Conservation (phyloP, 2,797 vertebrate species). For the Danio tinwini region DNA sequence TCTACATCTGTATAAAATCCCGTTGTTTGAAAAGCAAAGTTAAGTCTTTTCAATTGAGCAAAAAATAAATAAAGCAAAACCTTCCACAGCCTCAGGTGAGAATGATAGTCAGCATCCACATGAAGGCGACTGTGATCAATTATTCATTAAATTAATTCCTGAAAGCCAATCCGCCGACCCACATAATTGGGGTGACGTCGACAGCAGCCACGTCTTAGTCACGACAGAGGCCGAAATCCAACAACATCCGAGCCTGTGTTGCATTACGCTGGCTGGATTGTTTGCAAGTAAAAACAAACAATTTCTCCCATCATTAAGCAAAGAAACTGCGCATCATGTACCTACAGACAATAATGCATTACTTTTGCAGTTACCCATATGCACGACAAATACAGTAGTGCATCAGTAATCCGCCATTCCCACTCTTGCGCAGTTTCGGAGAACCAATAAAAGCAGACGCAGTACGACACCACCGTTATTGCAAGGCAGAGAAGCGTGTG, state of each 20-base stretch:
- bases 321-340: not conserved
- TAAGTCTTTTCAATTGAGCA: not conserved
- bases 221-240: not conserved
- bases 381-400: not conserved
- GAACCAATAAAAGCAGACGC: constrained; percentile 24
- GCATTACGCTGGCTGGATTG: not conserved
- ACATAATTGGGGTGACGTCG: constrained; percentile 20
- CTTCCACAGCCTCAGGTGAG: constrained; percentile 25
- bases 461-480: constrained; percentile 3
- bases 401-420: not conserved
- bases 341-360: not conserved
- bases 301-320: not conserved
- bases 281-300: not conserved
- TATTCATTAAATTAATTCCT: constrained; percentile 47
- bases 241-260: not conserved
- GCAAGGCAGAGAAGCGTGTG: constrained; percentile 4
- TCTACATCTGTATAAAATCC: not conserved
- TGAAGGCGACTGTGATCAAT: constrained; percentile 42
- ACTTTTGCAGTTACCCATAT: not conserved
- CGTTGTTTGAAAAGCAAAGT: not conserved
- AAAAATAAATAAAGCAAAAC: constrained; percentile 11
- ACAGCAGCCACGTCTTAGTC: not conserved
- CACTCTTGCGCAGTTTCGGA: not conserved
- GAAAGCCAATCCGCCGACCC: constrained; percentile 38
- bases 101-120: constrained; percentile 10